Evolutionary conservation across 2,888 invertebrate genomes (phyloP).

Genomic region (Drosophila maculinotata): DNA sequence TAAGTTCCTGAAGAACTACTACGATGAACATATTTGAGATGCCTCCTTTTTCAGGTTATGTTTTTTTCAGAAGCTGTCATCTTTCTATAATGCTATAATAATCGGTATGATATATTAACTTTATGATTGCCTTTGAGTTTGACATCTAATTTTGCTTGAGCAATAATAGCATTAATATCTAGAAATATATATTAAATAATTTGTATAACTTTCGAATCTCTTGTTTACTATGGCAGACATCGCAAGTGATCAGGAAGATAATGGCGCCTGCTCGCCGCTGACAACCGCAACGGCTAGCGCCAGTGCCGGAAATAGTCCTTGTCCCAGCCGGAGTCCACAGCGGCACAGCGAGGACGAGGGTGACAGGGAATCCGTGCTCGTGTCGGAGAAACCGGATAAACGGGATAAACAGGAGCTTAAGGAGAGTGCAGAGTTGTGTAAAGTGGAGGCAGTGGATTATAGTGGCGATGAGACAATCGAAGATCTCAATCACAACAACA

Average conservation of each 20-base stretch:
- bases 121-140: neutral
- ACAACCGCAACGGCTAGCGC: constrained; percentile 64
- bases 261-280: constrained; percentile 84
- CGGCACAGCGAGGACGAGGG: constrained; percentile 58
- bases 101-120: too few relatives aligned
- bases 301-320: constrained; percentile 60
- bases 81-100: too few relatives aligned
- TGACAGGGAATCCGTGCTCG: constrained; percentile 8
- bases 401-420: constrained; percentile 1
- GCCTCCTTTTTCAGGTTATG: too few relatives aligned
- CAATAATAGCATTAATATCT: too few relatives aligned
- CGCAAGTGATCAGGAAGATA: constrained; percentile 84
- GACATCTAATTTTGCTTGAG: too few relatives aligned
- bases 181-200: too few relatives aligned
- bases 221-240: constrained; percentile 82
- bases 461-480: constrained; percentile 31
- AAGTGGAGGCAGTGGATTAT: too few relatives aligned
- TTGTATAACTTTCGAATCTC: too few relatives aligned
- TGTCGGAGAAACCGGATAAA: neutral
- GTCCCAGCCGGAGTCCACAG: constrained; percentile 61
- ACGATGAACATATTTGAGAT: too few relatives aligned
- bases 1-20: too few relatives aligned
- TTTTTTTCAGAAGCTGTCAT: too few relatives aligned
- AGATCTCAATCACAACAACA: constrained; percentile 49
- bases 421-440: constrained; percentile 16